Evolutionary conservation across 2,797 vertebrate species (phyloP), one percentile per base, ranked within the genome.

Genomic region (Tragopan temminckii): DNA sequence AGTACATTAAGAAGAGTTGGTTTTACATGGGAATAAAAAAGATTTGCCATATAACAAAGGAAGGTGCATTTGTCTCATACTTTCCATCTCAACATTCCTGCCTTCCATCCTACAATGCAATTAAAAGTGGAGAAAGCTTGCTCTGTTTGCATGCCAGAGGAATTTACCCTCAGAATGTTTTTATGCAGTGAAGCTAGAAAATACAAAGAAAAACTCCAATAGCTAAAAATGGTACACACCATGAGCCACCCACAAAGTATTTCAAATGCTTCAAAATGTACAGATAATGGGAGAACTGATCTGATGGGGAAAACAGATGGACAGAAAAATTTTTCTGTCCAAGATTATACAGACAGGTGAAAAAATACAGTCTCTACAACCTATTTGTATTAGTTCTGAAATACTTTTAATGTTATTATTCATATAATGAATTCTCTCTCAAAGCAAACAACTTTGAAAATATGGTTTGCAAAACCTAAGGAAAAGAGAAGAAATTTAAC

Each of bases 401-500:
- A 88, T 63, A 40, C 27, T 89, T 78, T 80, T 58, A 63, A 57
- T 74, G 38, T 53, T 88, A 74, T 58, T 93, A 71, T 27, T 78
- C 33, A 61, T 2, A 9, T 1, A 9, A 68, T 29, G 92, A 95
- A 89, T 48, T 70, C 50, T 78, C 61, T 77, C 53, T 86, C 69
- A 85, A 66, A 80, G 62, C 13, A 68, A 67, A 90, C 14, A 90
- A 61, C 46, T 81, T 90, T 10, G 13, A 89, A 92, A 92, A 53
- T 52, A 90, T 31, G 63, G 59, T 46, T 82, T 57, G 63, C 35
- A 38, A 62, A 72, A 74, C 43, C 62, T 66, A 48, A 45, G 15
- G 46, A 50, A 59, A 29, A 29, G 18, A 63, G 33, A 81, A 67
- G 16, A 88, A 69, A 91, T 46, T 46, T 70, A 82, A 64, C 21